Percentiles rank a stretch among this genome's conserved stretches.
Evolutionary conservation across 1,140 invertebrate species (phyloP).

Genomic region (Dendrolimus punctatus): DNA sequence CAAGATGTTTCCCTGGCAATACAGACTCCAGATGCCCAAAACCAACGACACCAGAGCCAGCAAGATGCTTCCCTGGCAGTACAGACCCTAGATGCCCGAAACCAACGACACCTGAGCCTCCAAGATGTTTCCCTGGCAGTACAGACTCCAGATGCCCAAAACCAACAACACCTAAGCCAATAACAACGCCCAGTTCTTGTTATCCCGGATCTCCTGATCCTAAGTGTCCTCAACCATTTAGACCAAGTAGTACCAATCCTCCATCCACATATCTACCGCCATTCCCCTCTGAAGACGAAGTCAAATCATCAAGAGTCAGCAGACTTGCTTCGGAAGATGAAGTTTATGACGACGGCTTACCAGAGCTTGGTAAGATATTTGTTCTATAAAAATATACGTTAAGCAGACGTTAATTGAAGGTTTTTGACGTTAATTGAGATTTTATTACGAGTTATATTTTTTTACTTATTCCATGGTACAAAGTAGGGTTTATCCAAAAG

Average conservation of each 20-base stretch:
- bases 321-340: conserved; percentile 36
- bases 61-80: conserved; percentile 28
- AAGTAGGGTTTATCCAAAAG: no score
- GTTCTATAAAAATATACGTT: not conserved
- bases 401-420: not conserved
- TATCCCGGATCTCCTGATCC: conserved; percentile 60
- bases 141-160: conserved; percentile 56
- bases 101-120: conserved; percentile 16
- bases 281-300: conserved; percentile 55
- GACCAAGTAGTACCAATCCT: conserved; percentile 70
- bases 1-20: conserved; percentile 37
- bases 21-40: conserved; percentile 43
- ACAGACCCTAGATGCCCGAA: conserved; percentile 45
- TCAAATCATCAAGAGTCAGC: conserved; percentile 33
- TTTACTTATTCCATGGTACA: no score
- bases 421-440: not conserved
- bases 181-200: conserved; percentile 23
- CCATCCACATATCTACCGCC: conserved; percentile 71
- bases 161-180: conserved; percentile 28
- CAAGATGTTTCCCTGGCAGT: conserved; percentile 47
- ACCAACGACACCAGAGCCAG: conserved; percentile 19
- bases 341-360: conserved; percentile 40
- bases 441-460: no score
- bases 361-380: conserved; percentile 37
- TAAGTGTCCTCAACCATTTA: conserved; percentile 66